Base-by-base conservation (phyloP, 2,888 invertebrate species). In the Cephus pulcher region DNA sequence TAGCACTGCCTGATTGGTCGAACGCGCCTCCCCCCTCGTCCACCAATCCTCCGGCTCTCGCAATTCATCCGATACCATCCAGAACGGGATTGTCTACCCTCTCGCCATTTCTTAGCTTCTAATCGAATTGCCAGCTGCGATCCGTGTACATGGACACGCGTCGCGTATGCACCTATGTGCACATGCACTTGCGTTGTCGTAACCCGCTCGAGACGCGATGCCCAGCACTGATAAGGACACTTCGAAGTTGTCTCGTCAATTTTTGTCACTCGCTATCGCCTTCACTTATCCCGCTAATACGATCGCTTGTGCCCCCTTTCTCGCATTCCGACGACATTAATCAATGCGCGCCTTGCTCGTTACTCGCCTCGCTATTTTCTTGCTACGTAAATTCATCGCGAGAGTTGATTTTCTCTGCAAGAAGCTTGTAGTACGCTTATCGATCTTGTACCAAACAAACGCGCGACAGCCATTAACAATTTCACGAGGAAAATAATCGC, bases 241-340 rank as follows among this genome's bases (percentile, higher is more conserved):
- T 23, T 56, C 56, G 56, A 56, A 56, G 56, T 56, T 23, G 56
- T 40, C 15, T 40, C 40, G 40, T 56, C 23, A 56, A 56, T 56
- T 56, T 56, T 56, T 56, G 56, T 56, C 56, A 56, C 56, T 56
- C 9, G 9, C 56, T 56, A 56, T 56, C 56, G 56, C 82, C 82
- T 80, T 83, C 81, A 80, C 85, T 80, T 79, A 78, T 80, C 75
- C 81, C 82, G 79, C 79, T 84, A 83, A 85, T 85, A 80, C 83
- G 83, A 84, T 85, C 82, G 78, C 76, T 71, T 12, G 30, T 11
- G 4, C 32, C 56, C 9, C 23, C 56, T 56, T 56, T 56, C 56
- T 56, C 56, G 56, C 56, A 56, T 56, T 56, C 56, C 56, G 9
- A 23, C 23, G 56, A 56, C 56, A 9, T 56, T 56, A 56, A 56